These are phyloP conservation scores for Alitta virens DNA, from an alignment of 2,888 invertebrate genomes.

Conservation along the genomic window DNA sequence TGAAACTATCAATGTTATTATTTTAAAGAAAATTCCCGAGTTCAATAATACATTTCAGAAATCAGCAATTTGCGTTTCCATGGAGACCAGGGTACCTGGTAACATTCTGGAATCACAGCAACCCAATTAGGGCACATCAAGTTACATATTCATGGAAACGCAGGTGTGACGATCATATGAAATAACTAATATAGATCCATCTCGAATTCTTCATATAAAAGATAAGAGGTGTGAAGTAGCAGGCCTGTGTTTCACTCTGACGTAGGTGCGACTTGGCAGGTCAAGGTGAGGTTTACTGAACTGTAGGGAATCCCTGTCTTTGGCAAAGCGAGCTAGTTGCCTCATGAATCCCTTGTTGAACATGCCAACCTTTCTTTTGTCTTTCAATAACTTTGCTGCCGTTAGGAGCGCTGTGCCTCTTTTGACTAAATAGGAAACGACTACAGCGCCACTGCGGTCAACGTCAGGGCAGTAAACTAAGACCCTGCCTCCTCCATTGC, in stretches of 20 bases:
- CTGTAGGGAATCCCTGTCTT: slow-evolving; percentile 8
- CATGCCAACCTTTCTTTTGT: slow-evolving; percentile 7
- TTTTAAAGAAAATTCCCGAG: too few relatives aligned
- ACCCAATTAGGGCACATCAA: too few relatives aligned
- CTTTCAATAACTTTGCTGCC: slow-evolving; percentile 12
- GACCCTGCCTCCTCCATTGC: slow-evolving; percentile 5
- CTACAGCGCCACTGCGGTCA: slow-evolving; percentile 10
- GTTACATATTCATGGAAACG: too few relatives aligned
- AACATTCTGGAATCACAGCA: too few relatives aligned
- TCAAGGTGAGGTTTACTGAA: too few relatives aligned
- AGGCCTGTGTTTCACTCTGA: not conserved
- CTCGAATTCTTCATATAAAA: slow-evolving; percentile 2
- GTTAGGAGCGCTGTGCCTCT: slow-evolving; percentile 1
- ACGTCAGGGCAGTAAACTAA: slow-evolving; percentile 17
- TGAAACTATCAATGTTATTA: too few relatives aligned
- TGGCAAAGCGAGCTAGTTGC: slow-evolving; percentile 10
- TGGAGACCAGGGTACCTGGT: too few relatives aligned
- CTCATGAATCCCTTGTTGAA: slow-evolving; percentile 18
- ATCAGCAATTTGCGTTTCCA: too few relatives aligned
- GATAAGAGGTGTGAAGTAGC: not conserved
- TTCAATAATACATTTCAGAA: too few relatives aligned
- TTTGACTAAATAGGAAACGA: slow-evolving; percentile 4
- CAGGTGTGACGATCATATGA: too few relatives aligned
- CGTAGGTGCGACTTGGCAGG: not conserved
- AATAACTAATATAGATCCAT: too few relatives aligned